A percentile compares a stretch with the other conserved stretches of the same genome.
Conservation (phyloP, 2,797 vertebrate genomes). For the Glyptemys insculpta region DNA sequence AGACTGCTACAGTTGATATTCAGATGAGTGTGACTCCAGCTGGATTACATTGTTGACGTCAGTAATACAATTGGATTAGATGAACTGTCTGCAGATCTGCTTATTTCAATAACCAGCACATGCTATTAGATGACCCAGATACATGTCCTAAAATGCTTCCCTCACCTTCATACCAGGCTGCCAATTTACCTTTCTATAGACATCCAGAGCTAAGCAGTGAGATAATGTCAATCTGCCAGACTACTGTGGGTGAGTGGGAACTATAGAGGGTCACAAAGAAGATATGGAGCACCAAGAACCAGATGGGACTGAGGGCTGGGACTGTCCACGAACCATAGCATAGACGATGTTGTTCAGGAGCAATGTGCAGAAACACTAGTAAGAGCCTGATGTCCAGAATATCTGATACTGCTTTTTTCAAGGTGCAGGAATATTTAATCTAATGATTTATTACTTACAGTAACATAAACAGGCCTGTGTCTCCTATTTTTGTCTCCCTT, state of each 20-base stretch:
- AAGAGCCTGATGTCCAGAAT: neutral
- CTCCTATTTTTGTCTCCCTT: neutral
- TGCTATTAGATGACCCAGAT: slow-evolving; percentile 14
- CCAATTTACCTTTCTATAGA: neutral
- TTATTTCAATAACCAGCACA: slow-evolving; percentile 1
- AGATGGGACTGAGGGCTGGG: neutral
- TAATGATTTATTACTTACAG: neutral
- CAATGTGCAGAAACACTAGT: neutral
- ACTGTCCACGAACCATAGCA: neutral
- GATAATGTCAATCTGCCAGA: neutral
- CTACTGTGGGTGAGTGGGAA: neutral
- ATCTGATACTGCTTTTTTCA: neutral
- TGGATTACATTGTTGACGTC: neutral
- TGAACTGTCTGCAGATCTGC: slow-evolving; percentile 25
- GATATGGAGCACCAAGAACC: rapidly evolving
- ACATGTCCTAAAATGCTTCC: neutral
- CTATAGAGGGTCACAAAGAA: neutral
- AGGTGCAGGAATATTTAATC: neutral
- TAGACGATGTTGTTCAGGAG: neutral
- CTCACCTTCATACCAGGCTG: neutral
- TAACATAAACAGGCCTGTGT: neutral
- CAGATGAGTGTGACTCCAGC: neutral
- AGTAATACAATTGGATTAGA: slow-evolving; percentile 25
- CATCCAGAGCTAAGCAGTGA: neutral
- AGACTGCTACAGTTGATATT: neutral